Conservation (phyloP, 2,113 vertebrate genomes). For the Trematocara macrostoma region DNA sequence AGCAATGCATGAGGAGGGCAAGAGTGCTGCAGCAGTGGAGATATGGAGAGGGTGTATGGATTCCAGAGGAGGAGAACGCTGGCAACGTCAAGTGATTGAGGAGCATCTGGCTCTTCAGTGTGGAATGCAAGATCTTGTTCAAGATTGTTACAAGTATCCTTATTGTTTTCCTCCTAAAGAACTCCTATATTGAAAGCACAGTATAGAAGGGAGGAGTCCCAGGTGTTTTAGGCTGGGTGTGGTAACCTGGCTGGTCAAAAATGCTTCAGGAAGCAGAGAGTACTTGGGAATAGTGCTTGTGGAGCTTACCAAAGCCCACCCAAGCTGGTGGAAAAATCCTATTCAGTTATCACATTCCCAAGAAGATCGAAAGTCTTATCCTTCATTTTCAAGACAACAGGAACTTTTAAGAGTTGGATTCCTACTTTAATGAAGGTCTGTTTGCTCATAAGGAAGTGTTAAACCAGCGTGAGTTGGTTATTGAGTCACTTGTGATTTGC, state of each 20-base stretch:
- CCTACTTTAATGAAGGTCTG: neutral
- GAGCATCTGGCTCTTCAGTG: neutral
- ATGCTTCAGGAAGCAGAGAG: neutral
- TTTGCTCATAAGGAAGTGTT: neutral
- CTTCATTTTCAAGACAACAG: neutral
- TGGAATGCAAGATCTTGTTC: neutral
- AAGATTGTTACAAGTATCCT: neutral
- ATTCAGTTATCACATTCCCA: neutral
- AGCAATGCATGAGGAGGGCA: neutral
- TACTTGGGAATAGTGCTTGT: neutral
- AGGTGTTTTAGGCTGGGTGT: neutral
- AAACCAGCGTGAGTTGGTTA: neutral
- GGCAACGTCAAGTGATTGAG: neutral
- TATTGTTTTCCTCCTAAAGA: neutral
- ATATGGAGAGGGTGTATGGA: neutral
- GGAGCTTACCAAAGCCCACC: neutral
- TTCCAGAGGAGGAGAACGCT: neutral
- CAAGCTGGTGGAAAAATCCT: rapidly evolving
- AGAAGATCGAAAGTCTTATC: neutral
- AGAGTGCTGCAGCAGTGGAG: neutral
- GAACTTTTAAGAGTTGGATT: neutral
- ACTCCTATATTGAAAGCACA: neutral
- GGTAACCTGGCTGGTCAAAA: neutral
- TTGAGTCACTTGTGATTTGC: neutral
- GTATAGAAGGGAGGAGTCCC: neutral